Conservation (phyloP, 2,888 invertebrate genomes). For the Drosophila bunnanda region DNA sequence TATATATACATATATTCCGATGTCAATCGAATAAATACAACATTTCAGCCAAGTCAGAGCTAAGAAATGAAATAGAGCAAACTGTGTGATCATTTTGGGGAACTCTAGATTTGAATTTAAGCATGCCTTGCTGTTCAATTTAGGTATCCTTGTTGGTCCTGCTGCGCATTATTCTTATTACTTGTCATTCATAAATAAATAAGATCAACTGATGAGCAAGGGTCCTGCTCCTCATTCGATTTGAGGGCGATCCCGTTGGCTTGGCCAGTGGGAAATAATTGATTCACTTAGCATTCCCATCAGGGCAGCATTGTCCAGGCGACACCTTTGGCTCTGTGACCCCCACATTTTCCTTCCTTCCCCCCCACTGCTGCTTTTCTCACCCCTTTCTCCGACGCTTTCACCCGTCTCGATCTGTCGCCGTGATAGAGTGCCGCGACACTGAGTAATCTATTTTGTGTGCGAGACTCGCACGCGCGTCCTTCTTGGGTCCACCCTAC, state of each 20-base stretch:
- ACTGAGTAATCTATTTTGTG: slow-evolving; percentile 78
- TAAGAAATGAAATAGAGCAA: no score
- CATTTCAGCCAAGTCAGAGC: background rate
- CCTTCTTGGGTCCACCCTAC: slow-evolving; percentile 12
- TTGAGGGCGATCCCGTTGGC: slow-evolving; percentile 1
- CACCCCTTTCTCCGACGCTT: background rate
- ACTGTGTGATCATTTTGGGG: background rate
- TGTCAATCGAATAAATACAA: background rate
- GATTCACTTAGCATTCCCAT: slow-evolving; percentile 40
- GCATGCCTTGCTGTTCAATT: background rate
- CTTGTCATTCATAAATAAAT: slow-evolving; percentile 10
- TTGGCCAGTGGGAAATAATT: slow-evolving; percentile 20
- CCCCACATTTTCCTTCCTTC: no score
- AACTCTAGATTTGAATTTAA: background rate
- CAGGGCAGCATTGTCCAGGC: slow-evolving; percentile 32
- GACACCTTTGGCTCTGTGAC: slow-evolving; percentile 26
- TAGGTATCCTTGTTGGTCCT: background rate
- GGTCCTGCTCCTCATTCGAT: background rate
- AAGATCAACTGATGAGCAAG: background rate
- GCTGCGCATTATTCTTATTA: slow-evolving; percentile 1
- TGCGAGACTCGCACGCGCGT: slow-evolving; percentile 50
- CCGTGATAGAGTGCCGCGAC: slow-evolving; percentile 76
- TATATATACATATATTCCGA: no score
- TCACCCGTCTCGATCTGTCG: slow-evolving; percentile 29
- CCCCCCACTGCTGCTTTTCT: background rate